Evolutionary conservation across 2,113 vertebrate species (phyloP).

Genomic region (Caracal caracal): DNA sequence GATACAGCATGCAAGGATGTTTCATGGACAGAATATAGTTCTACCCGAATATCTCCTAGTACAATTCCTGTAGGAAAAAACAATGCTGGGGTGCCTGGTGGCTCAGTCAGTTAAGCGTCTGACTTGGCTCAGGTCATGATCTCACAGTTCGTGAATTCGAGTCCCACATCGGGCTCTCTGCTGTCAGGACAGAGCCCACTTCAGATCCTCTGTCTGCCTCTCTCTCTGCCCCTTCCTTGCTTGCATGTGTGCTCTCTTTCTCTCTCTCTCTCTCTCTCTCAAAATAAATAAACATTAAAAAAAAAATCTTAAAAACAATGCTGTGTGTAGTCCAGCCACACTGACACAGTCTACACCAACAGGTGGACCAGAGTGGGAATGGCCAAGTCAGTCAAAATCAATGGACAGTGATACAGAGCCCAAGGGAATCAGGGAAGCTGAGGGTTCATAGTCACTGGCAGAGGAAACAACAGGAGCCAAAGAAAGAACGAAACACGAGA

Average conservation of each 20-base stretch:
- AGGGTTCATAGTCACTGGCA: constrained; percentile 46
- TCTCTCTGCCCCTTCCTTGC: too few relatives aligned
- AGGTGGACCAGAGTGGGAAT: neutral
- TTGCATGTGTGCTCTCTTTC: too few relatives aligned
- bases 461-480: constrained; percentile 51
- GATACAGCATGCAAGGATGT: neutral
- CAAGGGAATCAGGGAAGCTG: neutral
- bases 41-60: neutral
- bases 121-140: too few relatives aligned
- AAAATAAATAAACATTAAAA: too few relatives aligned
- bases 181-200: too few relatives aligned
- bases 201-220: too few relatives aligned
- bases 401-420: constrained; percentile 18
- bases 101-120: too few relatives aligned
- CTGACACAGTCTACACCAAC: constrained; percentile 28
- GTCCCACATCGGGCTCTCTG: too few relatives aligned
- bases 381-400: neutral
- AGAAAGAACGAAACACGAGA: constrained; percentile 67
- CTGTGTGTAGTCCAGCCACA: neutral
- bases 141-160: too few relatives aligned
- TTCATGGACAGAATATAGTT: neutral
- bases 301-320: too few relatives aligned
- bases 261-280: too few relatives aligned
- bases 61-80: neutral
- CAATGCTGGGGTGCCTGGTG: neutral